Percentiles rank a stretch among this genome's conserved stretches.
These are phyloP conservation scores for Plodia interpunctella DNA, from an alignment of 1,140 invertebrate genomes.

Conservation along the genomic window DNA sequence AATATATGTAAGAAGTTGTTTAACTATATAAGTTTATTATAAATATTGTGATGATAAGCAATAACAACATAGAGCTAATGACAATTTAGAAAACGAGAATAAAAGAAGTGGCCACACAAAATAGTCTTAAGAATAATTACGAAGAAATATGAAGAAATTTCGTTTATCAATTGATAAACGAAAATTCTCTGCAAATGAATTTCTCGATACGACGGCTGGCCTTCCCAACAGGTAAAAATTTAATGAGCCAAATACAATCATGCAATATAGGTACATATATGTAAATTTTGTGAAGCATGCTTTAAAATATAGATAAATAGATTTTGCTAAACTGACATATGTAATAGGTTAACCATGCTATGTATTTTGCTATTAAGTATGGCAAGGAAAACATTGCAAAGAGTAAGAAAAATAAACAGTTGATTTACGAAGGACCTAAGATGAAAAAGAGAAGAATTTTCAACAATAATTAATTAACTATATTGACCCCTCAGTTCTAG, in stretches of 20 bases:
- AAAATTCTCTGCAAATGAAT: too few relatives aligned
- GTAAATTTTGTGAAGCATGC: constrained; percentile 42
- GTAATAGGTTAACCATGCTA: constrained; percentile 26
- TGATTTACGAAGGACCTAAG: constrained; percentile 35
- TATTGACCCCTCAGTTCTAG: too few relatives aligned
- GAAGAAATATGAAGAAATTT: neutral
- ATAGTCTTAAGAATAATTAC: constrained; percentile 40
- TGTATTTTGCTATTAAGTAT: constrained; percentile 15
- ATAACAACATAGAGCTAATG: neutral
- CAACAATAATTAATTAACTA: too few relatives aligned
- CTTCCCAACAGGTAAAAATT: constrained; percentile 25
- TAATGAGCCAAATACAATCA: constrained; percentile 22
- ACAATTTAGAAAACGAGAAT: constrained; percentile 4
- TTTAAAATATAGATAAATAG: constrained; percentile 5
- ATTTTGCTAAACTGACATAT: constrained; percentile 20
- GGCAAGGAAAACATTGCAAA: constrained; percentile 74
- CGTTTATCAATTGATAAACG: neutral
- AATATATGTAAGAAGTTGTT: constrained; percentile 22
- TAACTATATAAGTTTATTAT: neutral
- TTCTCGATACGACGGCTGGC: constrained; percentile 21
- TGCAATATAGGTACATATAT: constrained; percentile 25
- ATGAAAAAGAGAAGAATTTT: neutral
- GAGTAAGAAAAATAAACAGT: constrained; percentile 47
- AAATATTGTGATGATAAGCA: constrained; percentile 5
- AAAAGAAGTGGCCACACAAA: constrained; percentile 62